Evolutionary conservation across 2,797 vertebrate genomes (phyloP).

Genomic region (Peromyscus attwateri): DNA sequence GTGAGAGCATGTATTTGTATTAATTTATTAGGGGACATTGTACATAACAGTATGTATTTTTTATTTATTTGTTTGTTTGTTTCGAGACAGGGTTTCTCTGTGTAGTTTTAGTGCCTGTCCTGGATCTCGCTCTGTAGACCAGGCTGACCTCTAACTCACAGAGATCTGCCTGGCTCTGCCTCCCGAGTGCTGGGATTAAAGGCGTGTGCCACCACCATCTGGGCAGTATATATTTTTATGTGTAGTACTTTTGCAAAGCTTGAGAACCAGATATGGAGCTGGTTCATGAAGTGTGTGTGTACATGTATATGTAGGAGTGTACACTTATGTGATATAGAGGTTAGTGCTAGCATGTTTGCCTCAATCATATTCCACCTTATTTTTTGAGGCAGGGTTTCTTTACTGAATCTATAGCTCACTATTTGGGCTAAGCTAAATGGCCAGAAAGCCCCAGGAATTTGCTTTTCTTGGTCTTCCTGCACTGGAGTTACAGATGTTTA

Average conservation of each 20-base stretch:
- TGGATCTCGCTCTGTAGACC: too few species aligned
- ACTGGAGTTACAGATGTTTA: background rate
- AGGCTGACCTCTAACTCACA: too few species aligned
- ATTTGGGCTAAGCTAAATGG: background rate
- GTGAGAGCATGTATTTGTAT: background rate
- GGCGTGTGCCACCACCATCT: too few species aligned
- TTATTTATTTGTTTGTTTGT: too few species aligned
- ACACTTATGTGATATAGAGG: background rate
- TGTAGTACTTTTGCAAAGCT: background rate
- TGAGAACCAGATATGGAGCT: background rate
- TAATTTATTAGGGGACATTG: background rate
- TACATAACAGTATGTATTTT: background rate
- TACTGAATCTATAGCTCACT: background rate
- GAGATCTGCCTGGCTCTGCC: too few species aligned
- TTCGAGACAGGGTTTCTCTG: too few species aligned
- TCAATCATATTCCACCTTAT: background rate
- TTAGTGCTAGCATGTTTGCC: background rate
- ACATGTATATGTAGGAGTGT: background rate
- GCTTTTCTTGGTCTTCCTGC: background rate
- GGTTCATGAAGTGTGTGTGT: background rate
- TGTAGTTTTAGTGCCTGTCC: too few species aligned
- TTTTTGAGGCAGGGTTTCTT: background rate
- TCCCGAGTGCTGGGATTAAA: too few species aligned
- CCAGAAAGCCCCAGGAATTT: background rate
- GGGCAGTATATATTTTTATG: background rate